Base-by-base conservation (phyloP, 2,113 vertebrate genomes). In the Chionodraco myersi region DNA sequence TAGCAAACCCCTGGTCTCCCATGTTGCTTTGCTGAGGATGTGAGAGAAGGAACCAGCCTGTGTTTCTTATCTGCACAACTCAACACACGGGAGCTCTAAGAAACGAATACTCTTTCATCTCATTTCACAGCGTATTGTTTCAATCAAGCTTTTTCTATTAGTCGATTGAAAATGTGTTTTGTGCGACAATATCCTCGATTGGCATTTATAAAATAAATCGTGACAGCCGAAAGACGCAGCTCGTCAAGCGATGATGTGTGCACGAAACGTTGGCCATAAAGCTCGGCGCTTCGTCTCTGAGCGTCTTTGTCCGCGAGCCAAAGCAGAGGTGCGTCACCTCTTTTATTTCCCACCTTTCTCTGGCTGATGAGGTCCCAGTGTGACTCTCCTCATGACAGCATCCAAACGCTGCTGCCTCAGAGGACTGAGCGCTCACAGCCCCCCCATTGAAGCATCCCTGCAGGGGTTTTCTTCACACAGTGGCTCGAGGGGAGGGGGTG, bases 311-410 rank as follows among this genome's bases (percentile, higher is more conserved):
- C 84, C 89, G 61, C 6, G 90, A 34, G 77, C 67, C 79, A 75
- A 95, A 95, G 92, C 93, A 62, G 88, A 93, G 91, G 89, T 90
- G 87, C 79, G 85, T 92, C 93, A 86, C 86, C 89, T 91, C 84
- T 75, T 86, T 93, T 93, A 86, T 69, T 86, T 90, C 69, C 58
- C 74, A 80, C 82, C 83, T 77, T 83, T 90, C 68, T 34, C 16
- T 47, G 82, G 91, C 95, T 91, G 92, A 90, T 95, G 95, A 96
- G 94, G 93, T 92, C 95, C 87, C 14, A 82, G 81, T 93, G 94
- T 94, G 96, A 96, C 96, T 94, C 94, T 89, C 91, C 96, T 96
- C 94, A 1, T 92, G 94, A 94, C 94, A 92, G 96, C 95, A 91
- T 96, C 96, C 95, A 96, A 96, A 96, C 94, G 94, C 93, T 23